Conservation (phyloP, 2,888 invertebrate species). For the Lysandra bellargus region DNA sequence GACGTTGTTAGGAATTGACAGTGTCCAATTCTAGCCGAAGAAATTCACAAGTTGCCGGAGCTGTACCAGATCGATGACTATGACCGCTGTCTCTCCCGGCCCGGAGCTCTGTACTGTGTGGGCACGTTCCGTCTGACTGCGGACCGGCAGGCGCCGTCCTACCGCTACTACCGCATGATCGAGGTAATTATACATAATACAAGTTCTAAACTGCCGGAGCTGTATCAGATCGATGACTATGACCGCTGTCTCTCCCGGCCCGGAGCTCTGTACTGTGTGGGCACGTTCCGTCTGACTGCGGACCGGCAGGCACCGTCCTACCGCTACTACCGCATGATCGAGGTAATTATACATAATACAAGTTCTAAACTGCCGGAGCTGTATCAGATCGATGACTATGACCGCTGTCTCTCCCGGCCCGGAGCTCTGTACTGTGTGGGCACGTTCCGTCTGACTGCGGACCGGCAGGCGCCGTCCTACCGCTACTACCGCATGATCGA, state of each 20-base stretch:
- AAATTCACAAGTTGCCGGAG: conserved; percentile 49
- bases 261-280: not conserved
- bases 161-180: conserved; percentile 47
- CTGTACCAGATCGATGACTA: conserved; percentile 65
- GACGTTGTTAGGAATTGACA: not conserved
- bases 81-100: conserved; percentile 52
- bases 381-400: not conserved
- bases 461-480: conserved; percentile 41
- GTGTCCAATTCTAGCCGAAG: not conserved
- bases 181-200: conserved; percentile 45
- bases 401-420: conserved; percentile 49
- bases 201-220: not conserved
- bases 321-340: no score
- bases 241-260: not conserved
- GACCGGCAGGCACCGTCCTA: no score
- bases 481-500: no score
- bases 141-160: conserved; percentile 41
- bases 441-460: not conserved
- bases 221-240: not conserved
- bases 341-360: no score
- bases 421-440: conserved; percentile 38
- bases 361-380: not conserved
- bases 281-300: no score
- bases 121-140: conserved; percentile 55
- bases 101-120: conserved; percentile 59